Conservation (phyloP, 1,140 invertebrate genomes). For the Samia ricini region DNA sequence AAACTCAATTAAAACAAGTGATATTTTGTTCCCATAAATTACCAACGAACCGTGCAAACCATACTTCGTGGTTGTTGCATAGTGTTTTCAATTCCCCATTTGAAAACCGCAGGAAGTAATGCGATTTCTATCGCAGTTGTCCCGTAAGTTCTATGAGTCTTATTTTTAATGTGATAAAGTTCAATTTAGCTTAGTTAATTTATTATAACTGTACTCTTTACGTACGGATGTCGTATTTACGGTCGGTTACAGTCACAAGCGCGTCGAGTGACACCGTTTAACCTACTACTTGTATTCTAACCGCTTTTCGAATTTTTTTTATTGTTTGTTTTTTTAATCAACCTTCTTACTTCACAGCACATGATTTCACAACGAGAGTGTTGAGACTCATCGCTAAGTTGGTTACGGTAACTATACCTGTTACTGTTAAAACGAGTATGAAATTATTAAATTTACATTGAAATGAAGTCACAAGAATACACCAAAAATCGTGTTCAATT, state of each 20-base stretch:
- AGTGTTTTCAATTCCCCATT: conserved; percentile 41
- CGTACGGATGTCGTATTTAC: conserved; percentile 50
- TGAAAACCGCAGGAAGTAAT: conserved; percentile 52
- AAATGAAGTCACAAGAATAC: no score
- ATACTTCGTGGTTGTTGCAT: background rate
- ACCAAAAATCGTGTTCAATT: no score
- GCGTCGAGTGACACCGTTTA: conserved; percentile 35
- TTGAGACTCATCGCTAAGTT: background rate
- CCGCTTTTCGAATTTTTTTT: conserved; percentile 30
- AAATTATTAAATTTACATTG: no score
- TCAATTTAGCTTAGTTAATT: conserved; percentile 28
- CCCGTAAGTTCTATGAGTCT: conserved; percentile 25
- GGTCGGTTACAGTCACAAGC: conserved; percentile 51
- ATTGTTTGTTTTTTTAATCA: conserved; percentile 65
- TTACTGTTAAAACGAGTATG: background rate
- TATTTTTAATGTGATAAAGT: conserved; percentile 36
- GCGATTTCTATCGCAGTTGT: conserved; percentile 51
- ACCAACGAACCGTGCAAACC: background rate
- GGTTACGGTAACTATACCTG: background rate
- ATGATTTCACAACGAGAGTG: background rate
- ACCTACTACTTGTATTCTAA: conserved; percentile 41
- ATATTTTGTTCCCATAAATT: background rate
- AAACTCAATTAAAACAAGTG: no score
- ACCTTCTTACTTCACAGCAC: conserved; percentile 17
- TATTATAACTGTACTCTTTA: conserved; percentile 44